Base-by-base conservation (phyloP, 2,113 vertebrate genomes). In the Tachysurus fulvidraco region DNA sequence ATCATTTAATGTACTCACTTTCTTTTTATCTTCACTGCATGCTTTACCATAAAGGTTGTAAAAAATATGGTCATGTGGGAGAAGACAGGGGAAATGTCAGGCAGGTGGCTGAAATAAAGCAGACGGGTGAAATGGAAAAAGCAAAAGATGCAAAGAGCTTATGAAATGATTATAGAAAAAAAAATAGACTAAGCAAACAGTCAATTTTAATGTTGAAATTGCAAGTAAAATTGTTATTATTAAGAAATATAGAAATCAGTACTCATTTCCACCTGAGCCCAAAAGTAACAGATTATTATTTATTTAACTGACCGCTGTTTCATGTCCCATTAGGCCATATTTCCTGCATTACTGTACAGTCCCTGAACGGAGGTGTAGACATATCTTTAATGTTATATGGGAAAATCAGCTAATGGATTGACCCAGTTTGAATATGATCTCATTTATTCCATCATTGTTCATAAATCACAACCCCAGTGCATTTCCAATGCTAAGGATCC, bases 271-370 rank as follows among this genome's bases (percentile, higher is more conserved):
- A 79, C 64, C 59, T 71, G 50, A 88, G 81, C 76, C 59, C 73
- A 79, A 85, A 86, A 82, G 65, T n/a, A 81, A 74, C 52, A 79
- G 62, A 86, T 91, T 81, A 93, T 94, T 89, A 94, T 93, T 94
- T 91, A 94, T 94, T 93, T 83, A 94, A 84, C 88, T 67, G 65
- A 89, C 83, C 65, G 74, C 87, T 67, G 62, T 89, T 85, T 81
- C 80, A 19, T 67, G 85, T 91, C 93, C 90, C 92, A 12, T 4
- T 89, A 88, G 91, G 90, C 89, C 88, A 88, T 88, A 92, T 93
- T 92, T 94, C 91, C 88, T 93, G 91, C 91, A 93, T 94, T 93
- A 91, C 89, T 93, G 92, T 93, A 90, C 91, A 94, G 92, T 94
- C 90, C 92, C 85, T 93, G 88, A 87, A 90, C 83, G 87, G 90